These are phyloP conservation scores for Nasonovia ribisnigri DNA, from an alignment of 2,888 invertebrate genomes.

Conservation along the genomic window DNA sequence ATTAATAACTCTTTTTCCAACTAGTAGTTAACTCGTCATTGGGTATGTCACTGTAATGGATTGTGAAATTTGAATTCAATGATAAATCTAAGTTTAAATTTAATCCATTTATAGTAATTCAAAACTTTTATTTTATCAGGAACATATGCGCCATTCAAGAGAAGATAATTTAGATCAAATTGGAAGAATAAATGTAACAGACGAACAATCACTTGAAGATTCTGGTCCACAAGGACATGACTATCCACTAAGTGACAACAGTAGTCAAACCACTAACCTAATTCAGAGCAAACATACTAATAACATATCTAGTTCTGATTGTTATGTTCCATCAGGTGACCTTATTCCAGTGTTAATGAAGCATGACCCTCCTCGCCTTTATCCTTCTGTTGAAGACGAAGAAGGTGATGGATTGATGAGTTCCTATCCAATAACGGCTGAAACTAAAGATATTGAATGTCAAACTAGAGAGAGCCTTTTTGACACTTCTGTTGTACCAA, in stretches of 20 bases:
- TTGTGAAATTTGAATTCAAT: too few species aligned
- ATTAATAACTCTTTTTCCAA: too few species aligned
- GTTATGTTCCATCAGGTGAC: constrained; percentile 66
- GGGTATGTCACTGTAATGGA: too few species aligned
- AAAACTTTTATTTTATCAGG: constrained; percentile 71
- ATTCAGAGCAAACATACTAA: constrained; percentile 61
- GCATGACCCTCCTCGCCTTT: constrained; percentile 43
- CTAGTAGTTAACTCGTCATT: too few species aligned
- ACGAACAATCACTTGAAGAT: constrained; percentile 65
- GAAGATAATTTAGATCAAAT: constrained; percentile 83
- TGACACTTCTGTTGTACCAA: constrained; percentile 66
- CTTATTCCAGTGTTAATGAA: constrained; percentile 62
- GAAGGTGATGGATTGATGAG: constrained; percentile 67
- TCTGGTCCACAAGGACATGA: constrained; percentile 64
- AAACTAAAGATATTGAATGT: constrained; percentile 81
- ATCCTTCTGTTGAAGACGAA: constrained; percentile 65
- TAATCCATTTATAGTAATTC: neutral
- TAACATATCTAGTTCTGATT: constrained; percentile 65
- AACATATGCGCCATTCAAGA: constrained; percentile 82
- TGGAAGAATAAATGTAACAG: constrained; percentile 71
- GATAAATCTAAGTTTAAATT: neutral
- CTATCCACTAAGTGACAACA: constrained; percentile 53
- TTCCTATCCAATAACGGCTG: constrained; percentile 50
- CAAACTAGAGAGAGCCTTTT: constrained; percentile 87
- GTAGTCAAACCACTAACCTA: constrained; percentile 63